Conservation (phyloP, 2,888 invertebrate species). For the Elmis aenea region DNA sequence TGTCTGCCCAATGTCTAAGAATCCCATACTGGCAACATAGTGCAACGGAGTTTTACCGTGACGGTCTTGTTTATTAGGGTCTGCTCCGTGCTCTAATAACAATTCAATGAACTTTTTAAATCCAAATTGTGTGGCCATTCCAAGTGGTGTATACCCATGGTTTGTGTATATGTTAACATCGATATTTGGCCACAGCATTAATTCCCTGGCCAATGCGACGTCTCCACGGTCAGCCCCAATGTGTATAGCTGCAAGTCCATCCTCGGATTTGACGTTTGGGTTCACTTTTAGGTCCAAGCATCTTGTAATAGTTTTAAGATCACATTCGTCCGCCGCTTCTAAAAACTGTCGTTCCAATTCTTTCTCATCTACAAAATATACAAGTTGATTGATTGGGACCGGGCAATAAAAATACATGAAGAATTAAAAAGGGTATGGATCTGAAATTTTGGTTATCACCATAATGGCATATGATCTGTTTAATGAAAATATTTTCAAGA, state of each 20-base stretch:
- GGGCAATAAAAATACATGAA: no score
- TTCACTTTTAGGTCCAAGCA: conserved; percentile 19
- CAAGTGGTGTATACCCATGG: conserved; percentile 21
- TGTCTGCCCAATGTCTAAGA: conserved; percentile 30
- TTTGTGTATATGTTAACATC: conserved; percentile 11
- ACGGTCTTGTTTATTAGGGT: conserved; percentile 3
- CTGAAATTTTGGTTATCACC: no score
- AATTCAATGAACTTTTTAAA: conserved; percentile 6
- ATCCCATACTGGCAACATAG: conserved; percentile 1
- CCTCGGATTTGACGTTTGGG: conserved; percentile 16
- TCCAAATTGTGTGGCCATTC: conserved; percentile 19
- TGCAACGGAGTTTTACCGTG: background rate
- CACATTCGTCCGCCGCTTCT: conserved; percentile 12
- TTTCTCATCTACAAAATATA: background rate
- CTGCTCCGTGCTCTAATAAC: conserved; percentile 7
- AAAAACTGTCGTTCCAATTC: conserved; percentile 2
- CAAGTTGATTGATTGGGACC: no score
- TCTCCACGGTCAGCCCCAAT: conserved; percentile 23
- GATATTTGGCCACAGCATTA: conserved; percentile 5
- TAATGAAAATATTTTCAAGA: no score
- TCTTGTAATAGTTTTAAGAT: conserved; percentile 11
- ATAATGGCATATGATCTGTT: no score
- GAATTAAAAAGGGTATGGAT: no score
- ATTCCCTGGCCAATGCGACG: conserved; percentile 8
- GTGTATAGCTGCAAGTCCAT: conserved; percentile 23